phyloP scores from a whole-genome alignment of 2,113 vertebrate species.

The Synodontis membranacea region DNA sequence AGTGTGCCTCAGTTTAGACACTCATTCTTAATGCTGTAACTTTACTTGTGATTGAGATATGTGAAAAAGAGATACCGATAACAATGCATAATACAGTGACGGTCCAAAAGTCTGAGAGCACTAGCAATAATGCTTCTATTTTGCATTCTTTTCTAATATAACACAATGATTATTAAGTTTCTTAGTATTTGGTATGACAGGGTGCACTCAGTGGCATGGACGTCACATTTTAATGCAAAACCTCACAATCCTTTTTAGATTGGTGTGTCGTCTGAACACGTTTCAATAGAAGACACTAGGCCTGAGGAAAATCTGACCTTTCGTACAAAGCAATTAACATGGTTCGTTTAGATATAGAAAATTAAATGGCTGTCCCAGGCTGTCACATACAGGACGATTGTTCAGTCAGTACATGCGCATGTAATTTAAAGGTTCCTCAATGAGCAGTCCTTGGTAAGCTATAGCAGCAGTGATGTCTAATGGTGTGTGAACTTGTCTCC shows the following conservation, averaged over 20 bases:
- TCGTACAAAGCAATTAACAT: not conserved
- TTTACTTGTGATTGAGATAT: not conserved
- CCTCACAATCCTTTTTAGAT: too few species aligned
- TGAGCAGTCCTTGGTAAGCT: not conserved
- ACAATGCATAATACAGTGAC: too few species aligned
- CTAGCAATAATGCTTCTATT: not conserved
- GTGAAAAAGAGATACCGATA: not conserved
- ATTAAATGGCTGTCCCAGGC: not conserved
- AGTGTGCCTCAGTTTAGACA: not conserved
- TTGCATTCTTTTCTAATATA: too few species aligned
- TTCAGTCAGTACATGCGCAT: not conserved
- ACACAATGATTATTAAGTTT: too few species aligned
- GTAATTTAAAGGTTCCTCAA: not conserved
- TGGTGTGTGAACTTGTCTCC: slow-evolving; percentile 2
- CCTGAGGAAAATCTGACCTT: not conserved
- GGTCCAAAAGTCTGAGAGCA: not conserved
- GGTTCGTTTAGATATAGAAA: not conserved
- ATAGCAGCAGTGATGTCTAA: not conserved
- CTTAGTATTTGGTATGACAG: too few species aligned
- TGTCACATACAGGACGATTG: not conserved
- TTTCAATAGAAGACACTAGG: not conserved
- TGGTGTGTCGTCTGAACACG: too few species aligned
- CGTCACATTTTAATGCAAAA: too few species aligned
- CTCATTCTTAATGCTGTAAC: not conserved
- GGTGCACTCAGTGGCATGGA: too few species aligned